Evolutionary conservation across 2,888 invertebrate species (phyloP).

Genomic region (Stenichneumon culpator): DNA sequence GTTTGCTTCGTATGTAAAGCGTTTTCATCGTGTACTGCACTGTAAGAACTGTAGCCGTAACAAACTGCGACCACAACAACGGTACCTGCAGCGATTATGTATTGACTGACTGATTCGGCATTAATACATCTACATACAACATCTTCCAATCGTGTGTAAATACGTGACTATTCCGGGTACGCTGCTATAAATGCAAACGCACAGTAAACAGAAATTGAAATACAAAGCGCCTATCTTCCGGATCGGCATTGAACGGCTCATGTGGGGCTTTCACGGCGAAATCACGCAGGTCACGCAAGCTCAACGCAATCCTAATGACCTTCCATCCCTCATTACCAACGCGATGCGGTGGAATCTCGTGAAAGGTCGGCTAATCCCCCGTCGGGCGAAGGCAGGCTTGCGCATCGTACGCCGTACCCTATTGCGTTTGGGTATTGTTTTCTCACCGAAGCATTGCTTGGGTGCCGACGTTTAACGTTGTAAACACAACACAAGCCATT

Average conservation of each 20-base stretch:
- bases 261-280: conserved; percentile 9
- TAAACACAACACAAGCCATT: conserved; percentile 1
- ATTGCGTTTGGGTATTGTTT: conserved; percentile 36
- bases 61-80: background rate
- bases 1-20: too few species aligned
- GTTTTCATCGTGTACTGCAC: too few species aligned
- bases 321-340: conserved; percentile 33
- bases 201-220: background rate
- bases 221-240: background rate
- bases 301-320: conserved; percentile 28
- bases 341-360: conserved; percentile 14
- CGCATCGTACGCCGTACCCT: background rate
- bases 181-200: background rate
- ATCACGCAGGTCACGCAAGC: conserved; percentile 31
- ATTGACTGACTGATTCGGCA: background rate
- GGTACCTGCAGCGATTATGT: background rate
- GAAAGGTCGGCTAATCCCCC: conserved; percentile 23
- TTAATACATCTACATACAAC: background rate
- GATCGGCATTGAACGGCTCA: conserved; percentile 2
- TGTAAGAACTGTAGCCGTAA: background rate
- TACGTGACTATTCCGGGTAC: background rate
- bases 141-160: background rate
- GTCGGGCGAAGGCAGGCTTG: background rate
- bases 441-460: background rate
- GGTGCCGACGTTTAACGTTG: conserved; percentile 3